Evolutionary conservation across 2,888 invertebrate species (phyloP).

Genomic region (Stenodema calcarata): DNA sequence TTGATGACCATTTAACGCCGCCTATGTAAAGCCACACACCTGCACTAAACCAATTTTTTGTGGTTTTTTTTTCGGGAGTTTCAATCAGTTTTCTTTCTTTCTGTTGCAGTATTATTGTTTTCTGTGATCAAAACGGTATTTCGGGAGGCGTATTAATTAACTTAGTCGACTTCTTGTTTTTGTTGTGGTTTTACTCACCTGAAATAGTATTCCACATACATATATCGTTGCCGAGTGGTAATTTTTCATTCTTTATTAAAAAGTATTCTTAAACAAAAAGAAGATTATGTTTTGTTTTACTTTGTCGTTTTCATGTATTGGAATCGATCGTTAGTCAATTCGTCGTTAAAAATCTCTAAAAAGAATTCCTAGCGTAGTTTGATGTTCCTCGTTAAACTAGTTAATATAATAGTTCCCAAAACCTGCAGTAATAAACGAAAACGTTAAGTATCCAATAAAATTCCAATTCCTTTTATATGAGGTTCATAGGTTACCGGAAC

Average conservation of each 20-base stretch:
- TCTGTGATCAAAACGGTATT: slow-evolving; percentile 1
- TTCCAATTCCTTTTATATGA: neutral
- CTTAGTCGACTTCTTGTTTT: neutral
- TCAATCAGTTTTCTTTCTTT: neutral
- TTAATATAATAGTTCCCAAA: neutral
- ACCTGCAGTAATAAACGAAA: neutral
- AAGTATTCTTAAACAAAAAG: neutral
- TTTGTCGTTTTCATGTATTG: neutral
- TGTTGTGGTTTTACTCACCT: neutral
- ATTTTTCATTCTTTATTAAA: neutral
- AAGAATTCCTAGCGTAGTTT: neutral
- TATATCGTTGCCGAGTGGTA: neutral
- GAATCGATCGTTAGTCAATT: neutral
- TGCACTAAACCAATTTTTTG: neutral
- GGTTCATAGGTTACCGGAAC: neutral
- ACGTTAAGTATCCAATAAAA: neutral
- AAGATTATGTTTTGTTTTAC: neutral
- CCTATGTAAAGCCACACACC: neutral
- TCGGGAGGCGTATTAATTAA: neutral
- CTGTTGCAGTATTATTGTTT: neutral
- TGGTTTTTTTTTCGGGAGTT: neutral
- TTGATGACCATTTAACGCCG: neutral
- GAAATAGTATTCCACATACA: neutral
- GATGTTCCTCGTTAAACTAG: slow-evolving; percentile 3
- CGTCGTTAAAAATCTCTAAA: neutral